Conservation (phyloP, 2,888 invertebrate species). For the Drosophila formosana region DNA sequence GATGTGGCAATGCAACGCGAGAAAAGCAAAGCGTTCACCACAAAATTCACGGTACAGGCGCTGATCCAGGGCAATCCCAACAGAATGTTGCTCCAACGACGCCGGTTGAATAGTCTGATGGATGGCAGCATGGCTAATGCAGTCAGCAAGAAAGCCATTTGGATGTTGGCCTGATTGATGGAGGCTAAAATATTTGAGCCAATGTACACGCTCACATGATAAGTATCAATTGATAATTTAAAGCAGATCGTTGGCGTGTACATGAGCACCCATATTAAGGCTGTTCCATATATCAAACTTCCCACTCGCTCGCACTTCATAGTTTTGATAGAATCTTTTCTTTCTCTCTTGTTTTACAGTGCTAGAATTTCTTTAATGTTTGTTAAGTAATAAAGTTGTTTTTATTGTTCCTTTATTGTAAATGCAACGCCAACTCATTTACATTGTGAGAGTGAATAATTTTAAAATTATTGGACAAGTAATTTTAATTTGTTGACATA, state of each 20-base stretch:
- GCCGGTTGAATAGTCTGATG: not conserved
- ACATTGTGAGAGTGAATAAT: not conserved
- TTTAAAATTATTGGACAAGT: not conserved
- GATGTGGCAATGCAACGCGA: not conserved
- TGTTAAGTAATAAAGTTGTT: not conserved
- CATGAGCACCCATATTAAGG: not conserved
- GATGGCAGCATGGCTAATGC: not conserved
- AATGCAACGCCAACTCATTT: not conserved
- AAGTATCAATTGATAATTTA: not conserved
- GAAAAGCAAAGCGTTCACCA: not conserved
- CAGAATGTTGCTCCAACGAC: too few species aligned
- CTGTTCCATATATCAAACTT: not conserved
- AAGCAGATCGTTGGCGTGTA: not conserved
- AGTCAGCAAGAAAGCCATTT: not conserved
- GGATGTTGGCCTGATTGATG: not conserved
- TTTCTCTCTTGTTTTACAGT: not conserved
- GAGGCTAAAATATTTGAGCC: not conserved
- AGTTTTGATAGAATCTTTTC: not conserved
- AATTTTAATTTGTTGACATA: not conserved
- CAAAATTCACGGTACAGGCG: not conserved
- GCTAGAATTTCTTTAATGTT: not conserved
- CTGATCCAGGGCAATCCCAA: constrained; percentile 4
- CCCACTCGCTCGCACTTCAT: not conserved
- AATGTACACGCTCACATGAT: not conserved
- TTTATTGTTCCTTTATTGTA: not conserved